Evolutionary conservation across 53 echinoderm and acorn worm genomes (phyloP).

Genomic region (Echinarachnius parma): DNA sequence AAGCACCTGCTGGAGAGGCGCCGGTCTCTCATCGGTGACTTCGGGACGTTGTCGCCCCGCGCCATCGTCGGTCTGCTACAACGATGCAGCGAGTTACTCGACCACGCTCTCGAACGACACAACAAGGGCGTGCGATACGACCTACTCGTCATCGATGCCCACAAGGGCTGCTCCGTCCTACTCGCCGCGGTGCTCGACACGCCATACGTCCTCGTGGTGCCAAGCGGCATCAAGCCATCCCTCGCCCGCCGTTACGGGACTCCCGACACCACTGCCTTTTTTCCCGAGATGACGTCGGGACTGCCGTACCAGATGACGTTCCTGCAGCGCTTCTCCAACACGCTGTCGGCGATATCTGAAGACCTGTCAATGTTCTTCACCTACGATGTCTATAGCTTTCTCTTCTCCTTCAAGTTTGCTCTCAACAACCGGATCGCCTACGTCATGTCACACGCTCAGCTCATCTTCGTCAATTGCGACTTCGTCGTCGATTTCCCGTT

Average conservation of each 20-base stretch:
- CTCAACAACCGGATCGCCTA: background rate
- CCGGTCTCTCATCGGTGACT: background rate
- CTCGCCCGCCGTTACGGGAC: conserved; percentile 27
- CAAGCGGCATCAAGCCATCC: conserved; percentile 36
- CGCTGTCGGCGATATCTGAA: background rate
- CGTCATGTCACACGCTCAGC: background rate
- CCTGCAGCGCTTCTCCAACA: conserved; percentile 14
- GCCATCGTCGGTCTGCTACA: conserved; percentile 13
- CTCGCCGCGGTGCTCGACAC: conserved; percentile 16
- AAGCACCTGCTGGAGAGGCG: background rate
- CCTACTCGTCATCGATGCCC: conserved; percentile 15
- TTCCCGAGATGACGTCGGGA: conserved; percentile 25
- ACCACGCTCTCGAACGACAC: conserved; percentile 12
- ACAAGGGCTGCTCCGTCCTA: conserved; percentile 10
- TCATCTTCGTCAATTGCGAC: conserved; percentile 21
- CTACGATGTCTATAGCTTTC: conserved; percentile 15
- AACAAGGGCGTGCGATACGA: conserved; percentile 18
- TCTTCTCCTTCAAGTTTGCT: background rate
- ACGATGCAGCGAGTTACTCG: conserved; percentile 8
- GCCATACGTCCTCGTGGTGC: conserved; percentile 23
- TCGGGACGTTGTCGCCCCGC: background rate
- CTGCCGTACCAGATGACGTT: conserved; percentile 12
- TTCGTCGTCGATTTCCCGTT: conserved; percentile 32
- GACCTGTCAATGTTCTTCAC: conserved; percentile 14
- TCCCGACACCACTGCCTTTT: conserved; percentile 16